phyloP scores from a whole-genome alignment of 2,113 vertebrate genomes.

The Ailurus styani region DNA sequence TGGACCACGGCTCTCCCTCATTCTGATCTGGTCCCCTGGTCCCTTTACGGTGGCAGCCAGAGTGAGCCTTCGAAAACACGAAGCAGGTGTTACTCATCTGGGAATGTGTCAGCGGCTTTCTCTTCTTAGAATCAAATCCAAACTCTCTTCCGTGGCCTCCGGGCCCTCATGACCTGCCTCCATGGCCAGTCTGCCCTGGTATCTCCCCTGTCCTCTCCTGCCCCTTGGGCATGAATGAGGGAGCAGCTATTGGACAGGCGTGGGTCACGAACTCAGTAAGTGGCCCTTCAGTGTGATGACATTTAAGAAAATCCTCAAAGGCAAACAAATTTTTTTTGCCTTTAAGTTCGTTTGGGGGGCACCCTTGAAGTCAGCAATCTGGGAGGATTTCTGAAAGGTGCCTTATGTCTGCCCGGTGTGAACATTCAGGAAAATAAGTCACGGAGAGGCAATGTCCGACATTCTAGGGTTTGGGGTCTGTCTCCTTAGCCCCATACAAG shows the following conservation, averaged over 20 bases:
- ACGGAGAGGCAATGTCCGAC: not conserved
- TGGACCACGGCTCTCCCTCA: not conserved
- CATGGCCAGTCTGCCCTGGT: not conserved
- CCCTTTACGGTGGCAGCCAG: not conserved
- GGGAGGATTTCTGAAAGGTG: not conserved
- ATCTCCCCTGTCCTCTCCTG: not conserved
- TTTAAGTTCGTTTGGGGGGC: not conserved
- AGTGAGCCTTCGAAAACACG: not conserved
- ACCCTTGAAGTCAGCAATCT: not conserved
- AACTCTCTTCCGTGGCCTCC: not conserved
- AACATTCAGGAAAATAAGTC: not conserved
- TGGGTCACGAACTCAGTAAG: not conserved
- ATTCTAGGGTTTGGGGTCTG: not conserved
- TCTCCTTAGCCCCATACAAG: not conserved
- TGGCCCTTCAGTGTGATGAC: not conserved
- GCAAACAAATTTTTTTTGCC: not conserved
- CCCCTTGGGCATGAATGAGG: not conserved
- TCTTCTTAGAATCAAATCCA: not conserved
- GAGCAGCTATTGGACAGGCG: not conserved
- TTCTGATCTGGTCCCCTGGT: not conserved
- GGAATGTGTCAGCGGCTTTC: not conserved
- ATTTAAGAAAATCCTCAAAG: not conserved
- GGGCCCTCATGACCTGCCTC: no score
- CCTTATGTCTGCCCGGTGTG: not conserved
- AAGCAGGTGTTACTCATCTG: not conserved